These are phyloP conservation scores for Fulmarus glacialis DNA, from an alignment of 2,113 vertebrate species.

Conservation along the genomic window DNA sequence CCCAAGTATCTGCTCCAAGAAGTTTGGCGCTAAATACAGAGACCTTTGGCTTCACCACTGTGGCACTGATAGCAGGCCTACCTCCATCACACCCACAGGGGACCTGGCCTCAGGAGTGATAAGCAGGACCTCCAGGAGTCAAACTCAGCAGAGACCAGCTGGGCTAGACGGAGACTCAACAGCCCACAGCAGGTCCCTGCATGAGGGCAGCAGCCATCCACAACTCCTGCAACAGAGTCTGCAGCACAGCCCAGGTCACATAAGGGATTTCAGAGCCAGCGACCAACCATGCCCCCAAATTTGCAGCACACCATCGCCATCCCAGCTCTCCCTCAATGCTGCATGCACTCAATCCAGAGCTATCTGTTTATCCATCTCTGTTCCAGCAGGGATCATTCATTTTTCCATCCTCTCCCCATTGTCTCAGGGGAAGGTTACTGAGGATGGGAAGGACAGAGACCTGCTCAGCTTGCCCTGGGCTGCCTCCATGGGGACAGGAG, in stretches of 20 bases:
- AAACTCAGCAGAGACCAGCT: not conserved
- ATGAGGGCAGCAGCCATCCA: not conserved
- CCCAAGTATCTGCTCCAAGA: not conserved
- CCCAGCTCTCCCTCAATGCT: not conserved
- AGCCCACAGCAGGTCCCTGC: not conserved
- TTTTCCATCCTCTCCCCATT: not conserved
- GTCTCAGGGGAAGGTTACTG: not conserved
- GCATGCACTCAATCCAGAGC: not conserved
- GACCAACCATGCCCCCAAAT: not conserved
- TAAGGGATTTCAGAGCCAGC: not conserved
- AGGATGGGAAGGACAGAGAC: not conserved
- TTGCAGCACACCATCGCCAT: not conserved
- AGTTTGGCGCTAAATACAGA: not conserved
- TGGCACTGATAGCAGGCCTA: not conserved
- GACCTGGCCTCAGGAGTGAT: not conserved
- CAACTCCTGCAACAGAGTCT: fast-evolving
- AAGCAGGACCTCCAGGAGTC: not conserved
- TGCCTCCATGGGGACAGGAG: not conserved
- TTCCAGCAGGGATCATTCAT: not conserved
- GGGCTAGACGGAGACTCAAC: not conserved
- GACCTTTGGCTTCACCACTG: not conserved
- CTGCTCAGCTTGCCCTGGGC: not conserved
- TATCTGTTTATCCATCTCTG: not conserved
- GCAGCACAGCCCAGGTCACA: not conserved
- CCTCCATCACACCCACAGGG: fast-evolving